Evolutionary conservation across 2,113 vertebrate species (phyloP), one percentile per base, ranked within the genome.

Genomic region (Erinaceus europaeus): DNA sequence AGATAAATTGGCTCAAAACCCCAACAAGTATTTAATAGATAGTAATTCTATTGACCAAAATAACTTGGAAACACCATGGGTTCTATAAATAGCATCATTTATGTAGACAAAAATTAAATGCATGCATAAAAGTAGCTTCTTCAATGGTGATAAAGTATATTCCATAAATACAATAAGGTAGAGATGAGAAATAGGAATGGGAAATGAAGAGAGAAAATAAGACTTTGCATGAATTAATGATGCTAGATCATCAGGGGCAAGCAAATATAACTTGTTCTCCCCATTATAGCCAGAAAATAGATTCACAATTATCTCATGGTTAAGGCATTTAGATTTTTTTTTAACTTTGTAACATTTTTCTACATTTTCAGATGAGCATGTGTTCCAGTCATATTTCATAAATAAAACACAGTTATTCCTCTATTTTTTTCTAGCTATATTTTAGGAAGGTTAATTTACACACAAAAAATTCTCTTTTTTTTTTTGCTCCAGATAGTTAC

Each of bases 291-390:
- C 72, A 84, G 42, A 59, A 77, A 78, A 64, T 44, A 52, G 44
- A 57, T 48, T 25, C 55, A 21, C 21, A 15, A 62, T 59, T 67
- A 62, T 55, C 38, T 68, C 27, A 18, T 48, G 6, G 5, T 46
- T 57, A 11, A 25, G 23, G 10, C 53, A 55, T 55, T 27, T 9
- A 9, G 23, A 7, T 9, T 57, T 57, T 27, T 27, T 57, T 9
- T 6, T 8, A 27, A 27, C 9, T 61, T 29, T 61, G 57, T n/a
- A n/a, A n/a, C n/a, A n/a, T 0, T 65, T 53, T 55, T 53, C 36
- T 59, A 4, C 89, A 69, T 73, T 93, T 92, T 80, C n/a, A 68
- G n/a, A 34, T 64, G 23, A 48, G 8, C 14, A 25, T 34, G 17
- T 36, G 21, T 36, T 80, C 72, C 27, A 14, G 64, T 76, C 20